A percentile compares a stretch with the other conserved stretches of the same genome.
phyloP scores from a whole-genome alignment of 2,888 invertebrate genomes.

The Leptogaster cylindrica region DNA sequence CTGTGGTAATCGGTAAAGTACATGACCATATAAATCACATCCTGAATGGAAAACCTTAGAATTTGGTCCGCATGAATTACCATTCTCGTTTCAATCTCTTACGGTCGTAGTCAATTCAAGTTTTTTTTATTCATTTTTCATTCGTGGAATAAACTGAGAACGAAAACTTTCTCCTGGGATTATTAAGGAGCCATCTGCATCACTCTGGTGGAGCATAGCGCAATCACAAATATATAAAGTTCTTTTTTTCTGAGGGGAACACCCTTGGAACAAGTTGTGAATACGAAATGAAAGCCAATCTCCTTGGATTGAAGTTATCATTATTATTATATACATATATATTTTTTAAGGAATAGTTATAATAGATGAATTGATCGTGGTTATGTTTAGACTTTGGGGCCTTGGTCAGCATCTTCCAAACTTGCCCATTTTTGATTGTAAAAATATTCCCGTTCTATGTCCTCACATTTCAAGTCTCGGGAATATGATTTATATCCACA shows the following conservation, averaged over 20 bases:
- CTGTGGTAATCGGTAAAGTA: not conserved
- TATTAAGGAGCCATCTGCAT: slow-evolving; percentile 31
- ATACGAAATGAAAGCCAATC: slow-evolving; percentile 32
- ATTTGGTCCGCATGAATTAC: slow-evolving; percentile 26
- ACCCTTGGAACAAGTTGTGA: slow-evolving; percentile 22
- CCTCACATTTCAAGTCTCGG: slow-evolving; percentile 33
- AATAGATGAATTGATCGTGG: not conserved
- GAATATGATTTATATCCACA: slow-evolving; percentile 30
- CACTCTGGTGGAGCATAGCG: slow-evolving; percentile 16
- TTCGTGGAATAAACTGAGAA: slow-evolving; percentile 21
- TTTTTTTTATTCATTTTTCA: slow-evolving; percentile 30
- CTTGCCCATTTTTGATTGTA: too few species aligned
- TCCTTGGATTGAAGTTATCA: slow-evolving; percentile 11
- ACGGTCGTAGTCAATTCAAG: not conserved
- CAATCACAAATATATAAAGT: slow-evolving; percentile 32
- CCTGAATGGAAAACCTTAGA: slow-evolving; percentile 18
- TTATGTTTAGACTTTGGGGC: too few species aligned
- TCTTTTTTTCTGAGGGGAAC: slow-evolving; percentile 20
- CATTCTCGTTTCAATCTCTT: slow-evolving; percentile 18
- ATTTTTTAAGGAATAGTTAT: slow-evolving; percentile 34
- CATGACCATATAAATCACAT: slow-evolving; percentile 27
- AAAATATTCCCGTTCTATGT: not conserved
- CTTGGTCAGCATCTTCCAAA: too few species aligned
- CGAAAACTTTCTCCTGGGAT: not conserved
- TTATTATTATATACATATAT: too few species aligned